phyloP scores from a whole-genome alignment of 2,888 invertebrate species.

The Eupithecia dodoneata region DNA sequence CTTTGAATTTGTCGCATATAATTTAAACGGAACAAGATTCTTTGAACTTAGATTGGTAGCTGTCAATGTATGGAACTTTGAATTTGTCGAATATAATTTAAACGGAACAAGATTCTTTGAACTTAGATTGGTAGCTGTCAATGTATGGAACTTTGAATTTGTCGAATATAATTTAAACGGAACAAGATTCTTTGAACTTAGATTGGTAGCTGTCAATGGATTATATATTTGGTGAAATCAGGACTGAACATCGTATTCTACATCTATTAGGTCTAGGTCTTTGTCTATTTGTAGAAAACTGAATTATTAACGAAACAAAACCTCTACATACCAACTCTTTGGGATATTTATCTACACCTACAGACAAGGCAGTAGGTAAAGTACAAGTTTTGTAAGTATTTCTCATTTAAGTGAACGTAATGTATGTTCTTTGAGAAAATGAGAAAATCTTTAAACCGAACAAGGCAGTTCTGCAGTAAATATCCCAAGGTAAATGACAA shows the following conservation, averaged over 20 bases:
- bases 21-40: not conserved
- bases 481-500: not conserved
- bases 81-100: not conserved
- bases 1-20: not conserved
- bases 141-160: not conserved
- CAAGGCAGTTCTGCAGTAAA: not conserved
- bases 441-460: not conserved
- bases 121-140: not conserved
- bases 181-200: not conserved
- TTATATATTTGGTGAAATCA: not conserved
- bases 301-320: not conserved
- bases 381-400: too few species aligned
- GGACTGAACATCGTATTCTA: not conserved
- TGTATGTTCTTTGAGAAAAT: too few species aligned
- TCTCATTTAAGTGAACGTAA: too few species aligned
- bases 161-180: not conserved
- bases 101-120: not conserved
- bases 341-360: not conserved
- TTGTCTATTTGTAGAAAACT: not conserved
- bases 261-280: not conserved
- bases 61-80: not conserved
- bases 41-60: not conserved
- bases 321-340: not conserved
- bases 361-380: not conserved
- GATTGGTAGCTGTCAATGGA: not conserved